Base-by-base conservation (phyloP, 2,888 invertebrate species). In the Coleophora flavipennella region DNA sequence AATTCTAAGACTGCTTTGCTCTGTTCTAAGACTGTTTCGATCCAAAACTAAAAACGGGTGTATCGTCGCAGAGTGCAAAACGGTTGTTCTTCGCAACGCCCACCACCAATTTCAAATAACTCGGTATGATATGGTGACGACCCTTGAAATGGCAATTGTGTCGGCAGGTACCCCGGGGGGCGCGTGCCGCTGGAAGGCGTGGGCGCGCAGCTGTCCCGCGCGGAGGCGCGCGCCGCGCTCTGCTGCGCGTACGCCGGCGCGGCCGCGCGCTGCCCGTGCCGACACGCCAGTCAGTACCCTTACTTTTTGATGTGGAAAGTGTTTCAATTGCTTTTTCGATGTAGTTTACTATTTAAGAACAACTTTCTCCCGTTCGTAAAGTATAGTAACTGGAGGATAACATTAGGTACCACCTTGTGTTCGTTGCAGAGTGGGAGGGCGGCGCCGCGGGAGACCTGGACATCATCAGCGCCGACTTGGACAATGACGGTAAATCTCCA, bases 171-270 rank as follows among this genome's bases (percentile, higher is more conserved):
- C 20, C 20, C 20, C 3, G 29, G 29, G 31, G 49, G 58, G 36
- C 67, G 67, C 11, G 71, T 78, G 41, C 70, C 72, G 43, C 60
- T 78, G 38, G 75, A 75, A 47, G 78, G 78, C 48, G 65, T 56
- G 13, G 58, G 55, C 29, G 69, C 63, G 29, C n/a, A 49, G 12
- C 59, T 76, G 43, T 47, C 67, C 0, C 68, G 73, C 36, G 68
- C 54, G 8, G 72, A 72, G 50, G 41, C 62, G 49, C 62, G 62
- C 50, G 65, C 67, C 11, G 48, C 48, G 14, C 45, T 79, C 46
- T 48, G 51, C 10, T 67, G 70, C 40, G 60, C 79, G 40, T 78
- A 79, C 69, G 61, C 62, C 2, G 67, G 68, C 14, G 31, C 59
- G 45, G 12, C 40, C 35, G 8, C 42, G 40, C 40, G 42, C 37